Conservation (phyloP, 92 coral and sea anemone genomes). For the Umimayanthus chanpuru region DNA sequence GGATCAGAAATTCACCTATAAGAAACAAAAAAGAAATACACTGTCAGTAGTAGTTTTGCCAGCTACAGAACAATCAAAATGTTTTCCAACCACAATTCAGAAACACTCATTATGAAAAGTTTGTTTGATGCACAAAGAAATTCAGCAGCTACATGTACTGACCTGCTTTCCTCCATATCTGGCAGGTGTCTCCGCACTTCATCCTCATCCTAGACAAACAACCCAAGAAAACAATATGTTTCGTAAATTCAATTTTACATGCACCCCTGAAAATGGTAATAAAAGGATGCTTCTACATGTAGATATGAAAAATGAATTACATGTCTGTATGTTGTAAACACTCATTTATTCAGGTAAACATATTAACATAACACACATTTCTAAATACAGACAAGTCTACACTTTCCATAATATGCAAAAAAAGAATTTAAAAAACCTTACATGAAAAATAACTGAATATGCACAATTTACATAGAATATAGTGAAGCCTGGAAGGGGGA, state of each 20-base stretch:
- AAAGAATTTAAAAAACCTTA: background rate
- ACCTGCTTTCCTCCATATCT: conserved; percentile 98
- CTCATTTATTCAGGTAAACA: no score
- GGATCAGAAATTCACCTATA: no score
- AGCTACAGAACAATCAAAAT: background rate
- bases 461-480: no score
- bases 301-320: no score
- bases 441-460: no score
- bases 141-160: background rate
- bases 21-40: no score
- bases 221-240: background rate
- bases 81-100: background rate
- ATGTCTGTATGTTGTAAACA: no score
- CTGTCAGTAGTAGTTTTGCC: no score
- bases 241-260: background rate
- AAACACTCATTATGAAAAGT: background rate
- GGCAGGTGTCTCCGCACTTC: conserved; percentile 60
- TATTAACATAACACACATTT: no score
- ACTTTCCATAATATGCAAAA: background rate
- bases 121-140: background rate
- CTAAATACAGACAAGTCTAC: background rate
- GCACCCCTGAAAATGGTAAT: no score
- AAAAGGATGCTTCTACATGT: no score
- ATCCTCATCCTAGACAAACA: conserved; percentile 61
- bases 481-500: no score